A percentile compares a stretch with the other conserved stretches of the same genome.
phyloP scores from a whole-genome alignment of 2,797 vertebrate genomes.

The Pseudocheirus occidentalis region DNA sequence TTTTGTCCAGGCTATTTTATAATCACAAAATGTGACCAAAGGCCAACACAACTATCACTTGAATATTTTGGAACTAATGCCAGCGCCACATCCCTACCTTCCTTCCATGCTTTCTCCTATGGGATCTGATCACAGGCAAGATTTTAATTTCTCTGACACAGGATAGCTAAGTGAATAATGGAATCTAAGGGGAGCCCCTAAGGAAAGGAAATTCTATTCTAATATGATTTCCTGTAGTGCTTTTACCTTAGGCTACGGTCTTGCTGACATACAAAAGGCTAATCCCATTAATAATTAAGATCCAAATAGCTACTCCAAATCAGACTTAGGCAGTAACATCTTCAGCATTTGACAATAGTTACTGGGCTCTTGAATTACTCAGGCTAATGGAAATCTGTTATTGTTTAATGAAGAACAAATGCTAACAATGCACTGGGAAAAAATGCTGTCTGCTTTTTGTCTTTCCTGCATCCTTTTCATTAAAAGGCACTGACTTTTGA shows the following conservation, averaged over 20 bases:
- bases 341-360: constrained; percentile 61
- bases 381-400: constrained; percentile 68
- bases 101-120: constrained; percentile 56
- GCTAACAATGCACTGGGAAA: constrained; percentile 25
- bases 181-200: constrained; percentile 66
- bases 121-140: constrained; percentile 52
- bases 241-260: constrained; percentile 76
- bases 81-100: background rate
- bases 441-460: constrained; percentile 44
- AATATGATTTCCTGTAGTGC: constrained; percentile 79
- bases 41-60: background rate
- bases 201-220: constrained; percentile 74
- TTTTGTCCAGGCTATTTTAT: constrained; percentile 10
- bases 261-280: constrained; percentile 69
- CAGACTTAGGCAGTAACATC: constrained; percentile 68
- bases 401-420: constrained; percentile 67
- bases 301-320: constrained; percentile 78
- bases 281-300: constrained; percentile 81
- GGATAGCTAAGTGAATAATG: constrained; percentile 77
- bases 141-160: constrained; percentile 65
- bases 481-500: constrained; percentile 74
- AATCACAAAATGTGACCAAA: background rate
- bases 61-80: constrained; percentile 33
- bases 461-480: constrained; percentile 63
- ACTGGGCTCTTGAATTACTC: constrained; percentile 64